A percentile compares a stretch with the other conserved stretches of the same genome.
Conservation (phyloP, 2,888 invertebrate species). For the Drosophila aldrichi region DNA sequence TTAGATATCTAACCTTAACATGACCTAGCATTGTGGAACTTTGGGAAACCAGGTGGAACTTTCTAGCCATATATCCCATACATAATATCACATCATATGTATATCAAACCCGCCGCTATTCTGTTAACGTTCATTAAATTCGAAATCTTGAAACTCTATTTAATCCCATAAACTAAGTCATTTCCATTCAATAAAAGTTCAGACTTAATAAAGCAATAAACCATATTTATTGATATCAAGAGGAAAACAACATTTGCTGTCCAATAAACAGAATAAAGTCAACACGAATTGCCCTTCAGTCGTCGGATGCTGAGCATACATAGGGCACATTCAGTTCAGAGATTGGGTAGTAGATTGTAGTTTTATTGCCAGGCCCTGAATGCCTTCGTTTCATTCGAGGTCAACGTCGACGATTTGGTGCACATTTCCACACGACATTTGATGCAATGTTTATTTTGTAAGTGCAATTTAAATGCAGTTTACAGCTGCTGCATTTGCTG, state of each 20-base stretch:
- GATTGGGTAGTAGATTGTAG: slow-evolving; percentile 20
- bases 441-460: slow-evolving; percentile 21
- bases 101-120: too few species aligned
- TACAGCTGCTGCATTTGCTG: slow-evolving; percentile 20
- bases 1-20: neutral
- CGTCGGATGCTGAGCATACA: neutral
- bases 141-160: neutral
- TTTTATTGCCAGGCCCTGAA: slow-evolving; percentile 6
- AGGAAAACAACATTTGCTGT: neutral
- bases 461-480: slow-evolving; percentile 48
- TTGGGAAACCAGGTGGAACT: neutral
- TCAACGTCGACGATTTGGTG: slow-evolving; percentile 9
- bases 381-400: slow-evolving; percentile 9
- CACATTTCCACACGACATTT: slow-evolving; percentile 23
- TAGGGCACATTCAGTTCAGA: neutral
- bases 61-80: neutral
- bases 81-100: neutral
- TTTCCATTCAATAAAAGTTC: neutral
- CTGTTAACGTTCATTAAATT: too few species aligned
- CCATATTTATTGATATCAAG: neutral
- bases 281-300: neutral
- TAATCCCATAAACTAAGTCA: neutral
- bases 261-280: too few species aligned
- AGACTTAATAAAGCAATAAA: neutral
- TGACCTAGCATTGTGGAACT: neutral